Percentiles rank a stretch among this genome's conserved stretches.
phyloP scores from a whole-genome alignment of 2,797 vertebrate genomes.

The Kryptopterus vitreolus region DNA sequence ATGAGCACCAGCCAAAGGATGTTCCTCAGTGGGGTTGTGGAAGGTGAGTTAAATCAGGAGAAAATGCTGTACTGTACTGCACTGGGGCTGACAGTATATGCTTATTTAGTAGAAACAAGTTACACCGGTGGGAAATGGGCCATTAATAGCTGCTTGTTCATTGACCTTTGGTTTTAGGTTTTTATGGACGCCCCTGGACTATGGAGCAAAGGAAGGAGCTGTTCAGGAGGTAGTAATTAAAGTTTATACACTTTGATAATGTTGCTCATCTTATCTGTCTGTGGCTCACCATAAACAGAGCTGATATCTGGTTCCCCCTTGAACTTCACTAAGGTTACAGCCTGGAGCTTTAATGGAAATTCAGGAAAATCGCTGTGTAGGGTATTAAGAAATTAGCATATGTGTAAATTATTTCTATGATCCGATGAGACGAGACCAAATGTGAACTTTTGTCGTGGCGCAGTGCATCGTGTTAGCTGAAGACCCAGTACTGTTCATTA shows the following conservation, averaged over 20 bases:
- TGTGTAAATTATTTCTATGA: neutral
- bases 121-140: neutral
- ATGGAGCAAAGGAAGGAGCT: constrained; percentile 98
- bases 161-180: constrained; percentile 76
- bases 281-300: neutral
- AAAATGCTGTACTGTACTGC: neutral
- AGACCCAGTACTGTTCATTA: neutral
- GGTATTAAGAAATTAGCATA: neutral
- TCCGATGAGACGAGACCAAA: neutral
- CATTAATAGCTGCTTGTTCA: constrained; percentile 13
- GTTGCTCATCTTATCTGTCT: constrained; percentile 6
- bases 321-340: neutral
- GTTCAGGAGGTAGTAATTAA: constrained; percentile 83
- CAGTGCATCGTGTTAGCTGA: neutral
- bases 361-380: neutral
- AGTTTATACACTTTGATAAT: constrained; percentile 19
- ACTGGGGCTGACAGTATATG: neutral
- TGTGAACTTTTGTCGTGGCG: neutral
- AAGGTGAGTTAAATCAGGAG: constrained; percentile 78
- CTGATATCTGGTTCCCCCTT: neutral
- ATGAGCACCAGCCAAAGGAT: constrained; percentile 42
- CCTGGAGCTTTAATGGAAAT: neutral
- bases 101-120: neutral
- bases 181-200: constrained; percentile 98
- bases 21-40: constrained; percentile 92